These are phyloP conservation scores for Drosophila borealis DNA, from an alignment of 2,888 invertebrate genomes.

Conservation along the genomic window DNA sequence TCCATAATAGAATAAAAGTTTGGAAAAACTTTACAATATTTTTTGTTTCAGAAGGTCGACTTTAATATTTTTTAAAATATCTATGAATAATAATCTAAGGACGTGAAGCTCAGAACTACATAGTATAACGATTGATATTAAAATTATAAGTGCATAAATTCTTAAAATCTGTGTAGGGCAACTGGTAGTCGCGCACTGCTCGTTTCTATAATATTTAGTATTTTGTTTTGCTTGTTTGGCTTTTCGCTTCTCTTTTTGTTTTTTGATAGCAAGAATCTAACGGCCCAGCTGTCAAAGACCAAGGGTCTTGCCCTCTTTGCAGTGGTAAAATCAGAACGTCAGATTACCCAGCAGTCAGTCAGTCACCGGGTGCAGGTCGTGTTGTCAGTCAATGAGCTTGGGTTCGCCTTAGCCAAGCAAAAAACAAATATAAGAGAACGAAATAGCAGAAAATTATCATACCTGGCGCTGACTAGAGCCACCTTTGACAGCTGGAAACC, in stretches of 20 bases:
- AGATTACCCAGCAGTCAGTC: slow-evolving; percentile 28
- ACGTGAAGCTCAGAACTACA: too few species aligned
- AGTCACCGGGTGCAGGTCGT: slow-evolving; percentile 32
- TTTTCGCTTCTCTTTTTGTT: neutral
- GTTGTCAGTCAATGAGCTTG: slow-evolving; percentile 65
- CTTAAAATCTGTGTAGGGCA: neutral
- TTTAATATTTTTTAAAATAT: too few species aligned
- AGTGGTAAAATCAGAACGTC: slow-evolving; percentile 56
- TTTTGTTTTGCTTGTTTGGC: slow-evolving; percentile 6
- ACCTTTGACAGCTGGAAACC: slow-evolving; percentile 81
- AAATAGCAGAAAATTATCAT: slow-evolving; percentile 53
- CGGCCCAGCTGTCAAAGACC: slow-evolving; percentile 62
- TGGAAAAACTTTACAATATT: too few species aligned
- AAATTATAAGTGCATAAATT: neutral
- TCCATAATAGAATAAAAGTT: too few species aligned
- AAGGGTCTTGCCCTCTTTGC: slow-evolving; percentile 26
- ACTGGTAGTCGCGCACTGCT: neutral
- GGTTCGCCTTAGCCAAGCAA: slow-evolving; percentile 23
- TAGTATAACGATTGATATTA: too few species aligned
- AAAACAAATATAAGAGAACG: slow-evolving; percentile 5
- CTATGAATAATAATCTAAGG: too few species aligned
- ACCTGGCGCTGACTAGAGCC: slow-evolving; percentile 35
- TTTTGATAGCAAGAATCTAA: slow-evolving; percentile 12
- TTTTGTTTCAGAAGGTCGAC: too few species aligned
- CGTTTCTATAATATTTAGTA: neutral